Percentiles rank a stretch among this genome's conserved stretches.
These are phyloP conservation scores for Anastatus disparis DNA, from an alignment of 1,140 invertebrate genomes.

Conservation along the genomic window DNA sequence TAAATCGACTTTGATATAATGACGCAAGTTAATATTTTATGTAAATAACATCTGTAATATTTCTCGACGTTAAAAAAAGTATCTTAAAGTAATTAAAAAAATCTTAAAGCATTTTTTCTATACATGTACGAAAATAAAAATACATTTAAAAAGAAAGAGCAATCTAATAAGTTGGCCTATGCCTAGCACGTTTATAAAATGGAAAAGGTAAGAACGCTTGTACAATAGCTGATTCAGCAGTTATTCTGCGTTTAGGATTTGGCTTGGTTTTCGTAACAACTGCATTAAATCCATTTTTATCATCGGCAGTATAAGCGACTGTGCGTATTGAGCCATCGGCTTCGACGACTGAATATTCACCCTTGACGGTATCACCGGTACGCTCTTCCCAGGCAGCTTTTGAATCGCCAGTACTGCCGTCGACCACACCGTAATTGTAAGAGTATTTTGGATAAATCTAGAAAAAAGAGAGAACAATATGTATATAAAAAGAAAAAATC, in stretches of 20 bases:
- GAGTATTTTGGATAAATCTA: constrained; percentile 68
- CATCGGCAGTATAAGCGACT: constrained; percentile 78
- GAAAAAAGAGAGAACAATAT: neutral
- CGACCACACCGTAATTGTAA: constrained; percentile 70
- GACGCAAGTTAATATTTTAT: no score
- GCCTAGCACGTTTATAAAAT: constrained; percentile 26
- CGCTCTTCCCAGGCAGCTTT: constrained; percentile 67
- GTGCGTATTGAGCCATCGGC: constrained; percentile 71
- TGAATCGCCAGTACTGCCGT: constrained; percentile 68
- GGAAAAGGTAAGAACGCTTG: constrained; percentile 45
- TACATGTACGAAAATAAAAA: no score
- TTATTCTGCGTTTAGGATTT: constrained; percentile 19
- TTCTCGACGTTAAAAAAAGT: no score
- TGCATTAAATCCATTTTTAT: constrained; percentile 72
- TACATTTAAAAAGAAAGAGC: neutral
- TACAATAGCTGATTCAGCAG: constrained; percentile 14
- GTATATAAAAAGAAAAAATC: no score
- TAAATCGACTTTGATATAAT: no score
- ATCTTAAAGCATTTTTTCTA: no score
- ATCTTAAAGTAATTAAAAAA: no score
- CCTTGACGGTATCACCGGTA: constrained; percentile 71
- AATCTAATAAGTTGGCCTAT: neutral
- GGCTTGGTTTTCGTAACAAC: constrained; percentile 55
- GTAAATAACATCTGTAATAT: no score
- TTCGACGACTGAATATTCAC: constrained; percentile 71